phyloP scores from a whole-genome alignment of 2,797 vertebrate species.

The Helicolenus hilgendorfi region DNA sequence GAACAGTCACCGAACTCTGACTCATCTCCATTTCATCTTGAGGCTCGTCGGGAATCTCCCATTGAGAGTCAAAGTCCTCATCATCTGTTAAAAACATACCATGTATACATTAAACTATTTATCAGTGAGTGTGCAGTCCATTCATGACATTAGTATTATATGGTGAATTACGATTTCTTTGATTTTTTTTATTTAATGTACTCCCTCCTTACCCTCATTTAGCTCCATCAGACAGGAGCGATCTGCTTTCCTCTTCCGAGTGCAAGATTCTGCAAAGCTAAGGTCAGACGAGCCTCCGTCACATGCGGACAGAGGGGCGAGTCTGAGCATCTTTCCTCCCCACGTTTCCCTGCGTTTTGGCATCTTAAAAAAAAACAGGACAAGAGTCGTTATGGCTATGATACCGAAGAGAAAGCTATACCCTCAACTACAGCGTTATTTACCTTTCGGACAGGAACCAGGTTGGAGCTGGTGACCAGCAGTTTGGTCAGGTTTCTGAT shows the following conservation, averaged over 20 bases:
- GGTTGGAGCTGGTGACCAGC: constrained; percentile 93
- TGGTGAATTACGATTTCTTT: too few species aligned
- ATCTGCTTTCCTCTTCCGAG: constrained; percentile 83
- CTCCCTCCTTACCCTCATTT: constrained; percentile 63
- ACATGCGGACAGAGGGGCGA: neutral
- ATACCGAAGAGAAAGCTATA: neutral
- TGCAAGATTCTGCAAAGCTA: constrained; percentile 68
- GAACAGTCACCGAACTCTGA: constrained; percentile 64
- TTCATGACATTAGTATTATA: neutral
- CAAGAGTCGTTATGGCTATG: neutral
- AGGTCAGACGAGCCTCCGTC: constrained; percentile 64
- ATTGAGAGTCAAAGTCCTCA: constrained; percentile 80
- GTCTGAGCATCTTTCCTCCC: constrained; percentile 92
- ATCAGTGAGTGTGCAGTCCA: neutral
- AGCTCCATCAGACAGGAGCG: constrained; percentile 62
- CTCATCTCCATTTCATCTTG: constrained; percentile 79
- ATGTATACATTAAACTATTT: neutral
- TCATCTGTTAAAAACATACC: constrained; percentile 68
- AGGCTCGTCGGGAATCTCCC: constrained; percentile 76
- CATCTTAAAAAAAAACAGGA: constrained; percentile 78
- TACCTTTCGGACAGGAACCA: constrained; percentile 78
- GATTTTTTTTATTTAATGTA: neutral
- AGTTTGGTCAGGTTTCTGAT: constrained; percentile 94
- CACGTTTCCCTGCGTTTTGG: constrained; percentile 96
- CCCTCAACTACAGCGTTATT: fast-evolving